A percentile compares a stretch with the other conserved stretches of the same genome.
These are phyloP conservation scores for Anaspis maculata DNA, from an alignment of 2,888 invertebrate genomes.

Conservation along the genomic window DNA sequence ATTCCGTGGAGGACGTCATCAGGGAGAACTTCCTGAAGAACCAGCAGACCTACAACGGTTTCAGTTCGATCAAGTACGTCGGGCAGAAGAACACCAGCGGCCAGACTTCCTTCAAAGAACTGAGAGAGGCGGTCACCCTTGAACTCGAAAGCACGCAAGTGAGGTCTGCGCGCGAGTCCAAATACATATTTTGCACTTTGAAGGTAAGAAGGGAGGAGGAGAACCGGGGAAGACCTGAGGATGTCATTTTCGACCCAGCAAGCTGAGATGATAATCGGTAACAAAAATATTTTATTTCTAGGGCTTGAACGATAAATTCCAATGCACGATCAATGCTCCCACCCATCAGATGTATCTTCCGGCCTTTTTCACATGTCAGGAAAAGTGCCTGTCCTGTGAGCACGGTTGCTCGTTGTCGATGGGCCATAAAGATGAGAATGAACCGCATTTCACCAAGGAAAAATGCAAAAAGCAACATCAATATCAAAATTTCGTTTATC, in stretches of 20 bases:
- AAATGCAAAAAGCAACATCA: conserved; percentile 62
- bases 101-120: conserved; percentile 52
- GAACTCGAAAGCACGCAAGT: conserved; percentile 64
- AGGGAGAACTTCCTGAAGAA: conserved; percentile 54
- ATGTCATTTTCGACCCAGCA: too few species aligned
- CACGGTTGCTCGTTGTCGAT: conserved; percentile 55
- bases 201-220: too few species aligned
- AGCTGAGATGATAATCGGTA: too few species aligned
- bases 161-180: conserved; percentile 58
- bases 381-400: conserved; percentile 62
- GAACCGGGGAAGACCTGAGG: too few species aligned
- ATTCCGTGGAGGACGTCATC: conserved; percentile 55
- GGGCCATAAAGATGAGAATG: conserved; percentile 57
- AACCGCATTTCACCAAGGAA: conserved; percentile 47
- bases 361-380: conserved; percentile 70
- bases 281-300: too few species aligned
- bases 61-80: conserved; percentile 61
- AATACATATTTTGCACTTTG: conserved; percentile 58
- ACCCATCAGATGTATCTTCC: conserved; percentile 63
- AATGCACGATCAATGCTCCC: conserved; percentile 54
- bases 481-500: conserved; percentile 60
- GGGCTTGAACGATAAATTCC: conserved; percentile 67
- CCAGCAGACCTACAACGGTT: conserved; percentile 58
- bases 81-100: conserved; percentile 48
- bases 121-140: conserved; percentile 49